Conservation (phyloP, 1,140 invertebrate genomes). For the Scaptodrosophila lebanonensis region DNA sequence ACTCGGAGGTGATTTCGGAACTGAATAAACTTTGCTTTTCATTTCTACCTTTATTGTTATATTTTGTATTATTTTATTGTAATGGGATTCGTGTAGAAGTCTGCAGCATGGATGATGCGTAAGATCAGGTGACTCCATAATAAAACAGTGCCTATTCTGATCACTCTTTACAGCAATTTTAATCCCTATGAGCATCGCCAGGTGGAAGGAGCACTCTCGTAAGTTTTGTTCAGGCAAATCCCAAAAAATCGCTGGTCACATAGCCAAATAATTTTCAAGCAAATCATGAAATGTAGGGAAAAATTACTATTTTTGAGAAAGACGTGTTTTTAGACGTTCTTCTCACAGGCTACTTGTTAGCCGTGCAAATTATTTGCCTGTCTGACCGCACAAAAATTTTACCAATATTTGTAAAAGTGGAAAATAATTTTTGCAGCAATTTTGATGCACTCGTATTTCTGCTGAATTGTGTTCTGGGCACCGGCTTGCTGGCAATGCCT, state of each 20-base stretch:
- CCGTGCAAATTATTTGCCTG: too few species aligned
- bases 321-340: too few species aligned
- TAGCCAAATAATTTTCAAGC: too few species aligned
- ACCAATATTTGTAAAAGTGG: too few species aligned
- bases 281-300: too few species aligned
- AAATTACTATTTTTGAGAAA: too few species aligned
- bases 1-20: not conserved
- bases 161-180: not conserved
- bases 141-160: not conserved
- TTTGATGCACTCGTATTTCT: constrained; percentile 20
- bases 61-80: not conserved
- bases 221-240: constrained; percentile 2
- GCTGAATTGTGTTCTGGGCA: constrained; percentile 33
- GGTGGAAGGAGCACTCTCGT: constrained; percentile 24
- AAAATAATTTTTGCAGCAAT: too few species aligned
- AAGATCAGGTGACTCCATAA: too few species aligned
- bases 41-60: not conserved
- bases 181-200: constrained; percentile 34
- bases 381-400: too few species aligned
- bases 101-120: too few species aligned
- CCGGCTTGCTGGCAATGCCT: constrained; percentile 36
- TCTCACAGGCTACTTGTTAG: too few species aligned
- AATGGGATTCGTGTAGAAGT: not conserved
- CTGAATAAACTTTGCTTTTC: not conserved
- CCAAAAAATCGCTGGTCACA: too few species aligned